Conservation (phyloP, 1,140 invertebrate genomes). For the Antheraea mylitta region DNA sequence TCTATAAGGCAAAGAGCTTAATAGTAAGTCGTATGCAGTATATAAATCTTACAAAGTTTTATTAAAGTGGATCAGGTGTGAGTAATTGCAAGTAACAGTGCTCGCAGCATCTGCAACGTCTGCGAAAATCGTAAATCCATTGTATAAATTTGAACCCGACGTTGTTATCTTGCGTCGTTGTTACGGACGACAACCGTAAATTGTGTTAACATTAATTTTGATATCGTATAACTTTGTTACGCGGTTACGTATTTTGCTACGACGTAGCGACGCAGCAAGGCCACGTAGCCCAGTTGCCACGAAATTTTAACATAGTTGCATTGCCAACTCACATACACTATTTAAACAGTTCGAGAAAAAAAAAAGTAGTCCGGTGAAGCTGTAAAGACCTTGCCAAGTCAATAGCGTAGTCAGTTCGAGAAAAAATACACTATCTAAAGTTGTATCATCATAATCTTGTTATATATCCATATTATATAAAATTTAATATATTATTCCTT, state of each 20-base stretch:
- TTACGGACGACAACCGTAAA: slow-evolving; percentile 13
- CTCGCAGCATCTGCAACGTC: slow-evolving; percentile 7
- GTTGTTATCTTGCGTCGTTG: not conserved
- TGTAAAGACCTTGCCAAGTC: too few relatives aligned
- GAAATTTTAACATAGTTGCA: too few relatives aligned
- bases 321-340: too few relatives aligned
- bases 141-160: slow-evolving; percentile 11
- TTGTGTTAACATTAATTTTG: not conserved
- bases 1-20: not conserved
- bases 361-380: too few relatives aligned
- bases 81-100: not conserved
- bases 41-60: not conserved
- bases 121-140: slow-evolving; percentile 9
- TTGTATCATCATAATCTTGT: too few relatives aligned
- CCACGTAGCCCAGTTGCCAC: too few relatives aligned
- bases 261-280: slow-evolving; percentile 14
- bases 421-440: too few relatives aligned
- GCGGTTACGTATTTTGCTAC: slow-evolving; percentile 16
- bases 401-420: too few relatives aligned
- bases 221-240: slow-evolving; percentile 5
- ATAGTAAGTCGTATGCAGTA: not conserved
- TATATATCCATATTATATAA: too few relatives aligned
- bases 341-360: too few relatives aligned
- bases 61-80: slow-evolving; percentile 2
- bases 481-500: too few relatives aligned